A percentile compares a stretch with the other conserved stretches of the same genome.
These are phyloP conservation scores for Nomia melanderi DNA, from an alignment of 1,140 invertebrate species.

Conservation along the genomic window DNA sequence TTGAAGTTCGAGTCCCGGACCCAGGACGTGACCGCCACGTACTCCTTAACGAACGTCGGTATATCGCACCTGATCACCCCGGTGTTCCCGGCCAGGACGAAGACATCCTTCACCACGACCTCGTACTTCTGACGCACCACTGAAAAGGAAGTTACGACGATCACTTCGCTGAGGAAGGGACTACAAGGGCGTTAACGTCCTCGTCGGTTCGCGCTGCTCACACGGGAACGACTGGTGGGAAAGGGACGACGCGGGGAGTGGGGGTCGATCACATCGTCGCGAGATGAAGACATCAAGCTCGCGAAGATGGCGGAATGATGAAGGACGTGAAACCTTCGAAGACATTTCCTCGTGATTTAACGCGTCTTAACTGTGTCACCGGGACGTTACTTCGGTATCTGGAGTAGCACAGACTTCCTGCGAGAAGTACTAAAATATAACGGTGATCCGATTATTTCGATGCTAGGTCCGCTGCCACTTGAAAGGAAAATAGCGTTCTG, in stretches of 20 bases:
- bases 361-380: background rate
- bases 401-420: background rate
- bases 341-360: too few species aligned
- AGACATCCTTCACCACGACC: conserved; percentile 93
- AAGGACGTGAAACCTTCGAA: too few species aligned
- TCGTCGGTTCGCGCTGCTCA: background rate
- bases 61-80: conserved; percentile 93
- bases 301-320: background rate
- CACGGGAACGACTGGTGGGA: too few species aligned
- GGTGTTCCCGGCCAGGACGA: conserved; percentile 93
- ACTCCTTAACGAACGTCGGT: conserved; percentile 92
- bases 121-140: conserved; percentile 93
- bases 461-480: too few species aligned
- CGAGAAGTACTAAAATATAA: too few species aligned
- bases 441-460: too few species aligned
- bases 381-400: background rate
- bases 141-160: conserved; percentile 77
- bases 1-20: conserved; percentile 90
- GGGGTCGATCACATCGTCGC: background rate
- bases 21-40: conserved; percentile 94
- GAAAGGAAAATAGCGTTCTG: too few species aligned
- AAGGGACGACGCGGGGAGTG: too few species aligned
- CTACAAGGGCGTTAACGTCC: background rate
- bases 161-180: conserved; percentile 5
- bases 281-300: background rate